Evolutionary conservation across 2,797 vertebrate species (phyloP), one percentile per base, ranked within the genome.

Genomic region (Premnoplex brunnescens): DNA sequence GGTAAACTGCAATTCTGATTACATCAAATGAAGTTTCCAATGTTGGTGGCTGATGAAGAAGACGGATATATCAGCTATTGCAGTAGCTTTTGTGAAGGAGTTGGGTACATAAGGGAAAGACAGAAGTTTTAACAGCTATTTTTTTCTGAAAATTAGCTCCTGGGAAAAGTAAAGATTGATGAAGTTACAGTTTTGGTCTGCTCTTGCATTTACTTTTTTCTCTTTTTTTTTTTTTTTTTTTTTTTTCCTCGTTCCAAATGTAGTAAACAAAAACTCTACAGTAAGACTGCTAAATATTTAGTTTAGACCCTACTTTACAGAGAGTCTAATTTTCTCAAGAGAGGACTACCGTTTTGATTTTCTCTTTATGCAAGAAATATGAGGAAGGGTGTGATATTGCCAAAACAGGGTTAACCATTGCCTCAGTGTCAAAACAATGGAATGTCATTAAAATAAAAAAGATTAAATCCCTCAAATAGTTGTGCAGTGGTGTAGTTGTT

Each of bases 1-100:
- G 11, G 22, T 41, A 69, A 84, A 46, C 48, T 24, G 36, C 6
- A 52, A 32, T 71, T 60, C 15, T 2, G 1, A 2, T 36, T 54
- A 14, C 46, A 73, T 37, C n/a, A 37, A 48, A 12, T 7, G 15
- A 49, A 69, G 22, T 9, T 20, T 48, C 21, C 4, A 4, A 14
- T 59, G 9, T 21, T 76, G 6, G 2, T 74, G 36, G 13, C n/a
- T 48, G 34, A 12, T 30, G 80, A 51, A 51, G 32, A 30, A 60
- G 27, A 30, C 49, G 2, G 5, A 3, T 58, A 3, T 14, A 13
- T 3, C 76, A 67, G n/a, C 0, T 1, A 18, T 2, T n/a, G 12
- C 18, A 28, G 28, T 15, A 62, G 26, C 8, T 72, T 88, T 84
- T 4, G 24, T 30, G 46, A 43, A 56, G 20, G 15, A 26, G 4